phyloP scores from a whole-genome alignment of 1,140 invertebrate species.

The Agrilus planipennis region DNA sequence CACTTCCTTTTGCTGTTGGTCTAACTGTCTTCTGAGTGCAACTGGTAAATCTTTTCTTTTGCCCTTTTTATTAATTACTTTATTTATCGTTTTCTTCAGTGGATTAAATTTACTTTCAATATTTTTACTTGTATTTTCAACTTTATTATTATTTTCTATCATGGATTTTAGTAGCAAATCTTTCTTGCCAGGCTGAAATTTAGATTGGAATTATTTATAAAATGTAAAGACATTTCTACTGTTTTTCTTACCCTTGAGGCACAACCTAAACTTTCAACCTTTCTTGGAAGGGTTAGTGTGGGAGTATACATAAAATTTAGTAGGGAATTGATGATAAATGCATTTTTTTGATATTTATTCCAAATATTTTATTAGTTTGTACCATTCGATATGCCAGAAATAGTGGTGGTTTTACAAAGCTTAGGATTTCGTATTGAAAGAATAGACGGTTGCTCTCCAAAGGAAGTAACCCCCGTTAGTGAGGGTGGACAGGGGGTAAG shows the following conservation, averaged over 20 bases:
- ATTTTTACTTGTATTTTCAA: slow-evolving; percentile 10
- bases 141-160: slow-evolving; percentile 22
- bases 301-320: too few species aligned
- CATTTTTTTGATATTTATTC: too few species aligned
- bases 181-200: slow-evolving; percentile 43
- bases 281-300: too few species aligned
- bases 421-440: background rate
- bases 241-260: too few species aligned
- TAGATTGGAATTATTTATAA: too few species aligned
- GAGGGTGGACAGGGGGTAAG: background rate
- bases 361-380: background rate
- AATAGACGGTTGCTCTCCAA: background rate
- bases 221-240: too few species aligned
- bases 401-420: background rate
- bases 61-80: slow-evolving; percentile 36
- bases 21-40: slow-evolving; percentile 41
- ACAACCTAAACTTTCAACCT: too few species aligned
- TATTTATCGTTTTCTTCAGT: slow-evolving; percentile 17
- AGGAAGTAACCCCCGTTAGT: background rate
- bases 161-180: slow-evolving; percentile 42
- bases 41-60: slow-evolving; percentile 45
- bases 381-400: background rate
- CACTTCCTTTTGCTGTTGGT: slow-evolving; percentile 43
- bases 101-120: slow-evolving; percentile 7
- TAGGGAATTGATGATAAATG: too few species aligned